Percentiles rank a stretch among this genome's conserved stretches.
These are phyloP conservation scores for Orussus abietinus DNA, from an alignment of 1,140 invertebrate species.

Conservation along the genomic window DNA sequence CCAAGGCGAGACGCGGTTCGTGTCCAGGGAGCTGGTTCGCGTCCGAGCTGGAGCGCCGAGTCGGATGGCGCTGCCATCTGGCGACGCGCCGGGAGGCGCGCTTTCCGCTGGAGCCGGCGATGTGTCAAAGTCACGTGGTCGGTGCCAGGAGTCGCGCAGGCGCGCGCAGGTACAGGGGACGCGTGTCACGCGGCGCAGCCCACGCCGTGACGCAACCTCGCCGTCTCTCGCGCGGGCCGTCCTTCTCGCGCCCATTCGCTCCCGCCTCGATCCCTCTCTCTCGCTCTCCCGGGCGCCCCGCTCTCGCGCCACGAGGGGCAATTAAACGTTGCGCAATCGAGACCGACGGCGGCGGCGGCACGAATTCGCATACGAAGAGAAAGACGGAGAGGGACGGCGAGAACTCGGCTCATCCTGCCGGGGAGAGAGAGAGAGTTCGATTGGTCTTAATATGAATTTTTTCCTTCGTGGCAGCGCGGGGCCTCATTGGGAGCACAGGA, in stretches of 20 bases:
- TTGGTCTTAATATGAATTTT: too few relatives aligned
- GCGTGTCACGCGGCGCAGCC: conserved; percentile 10
- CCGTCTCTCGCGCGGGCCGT: conserved; percentile 11
- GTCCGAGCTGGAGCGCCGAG: conserved; percentile 12
- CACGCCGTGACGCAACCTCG: conserved; percentile 25
- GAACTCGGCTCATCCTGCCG: too few relatives aligned
- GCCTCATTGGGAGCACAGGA: too few relatives aligned
- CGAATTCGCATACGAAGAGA: not conserved
- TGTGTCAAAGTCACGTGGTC: conserved; percentile 28
- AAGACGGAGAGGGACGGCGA: too few relatives aligned
- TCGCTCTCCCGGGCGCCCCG: not conserved
- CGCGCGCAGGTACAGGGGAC: not conserved
- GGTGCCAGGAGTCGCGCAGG: not conserved
- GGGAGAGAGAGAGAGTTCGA: too few relatives aligned
- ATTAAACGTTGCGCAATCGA: conserved; percentile 5
- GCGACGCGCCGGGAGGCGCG: too few relatives aligned
- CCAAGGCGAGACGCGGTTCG: too few relatives aligned
- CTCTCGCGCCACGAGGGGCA: not conserved
- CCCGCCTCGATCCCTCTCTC: not conserved
- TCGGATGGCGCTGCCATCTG: conserved; percentile 25
- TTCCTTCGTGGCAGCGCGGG: too few relatives aligned
- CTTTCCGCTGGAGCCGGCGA: conserved; percentile 22
- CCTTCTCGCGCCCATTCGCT: not conserved
- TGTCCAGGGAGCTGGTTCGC: too few relatives aligned
- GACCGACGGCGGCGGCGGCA: not conserved